Evolutionary conservation across 2,113 vertebrate species (phyloP).

Genomic region (Elanoides forficatus): DNA sequence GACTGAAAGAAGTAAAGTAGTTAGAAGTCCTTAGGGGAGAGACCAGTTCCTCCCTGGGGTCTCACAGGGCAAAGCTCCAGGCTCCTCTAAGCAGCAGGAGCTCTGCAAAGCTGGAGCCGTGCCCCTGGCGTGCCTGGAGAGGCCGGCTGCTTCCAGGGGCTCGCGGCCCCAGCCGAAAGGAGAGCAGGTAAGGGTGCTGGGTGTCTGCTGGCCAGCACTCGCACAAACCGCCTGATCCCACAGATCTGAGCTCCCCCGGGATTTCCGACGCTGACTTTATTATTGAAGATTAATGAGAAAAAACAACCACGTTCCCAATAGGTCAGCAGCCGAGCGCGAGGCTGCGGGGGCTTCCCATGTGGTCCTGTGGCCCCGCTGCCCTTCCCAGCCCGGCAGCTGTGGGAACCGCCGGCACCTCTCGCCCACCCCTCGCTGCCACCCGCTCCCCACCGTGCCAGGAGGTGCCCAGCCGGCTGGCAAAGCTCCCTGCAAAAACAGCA

Average conservation of each 20-base stretch:
- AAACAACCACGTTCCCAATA: not conserved
- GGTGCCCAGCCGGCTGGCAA: not conserved
- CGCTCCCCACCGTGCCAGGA: fast-evolving
- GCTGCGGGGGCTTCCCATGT: not conserved
- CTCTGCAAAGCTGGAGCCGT: not conserved
- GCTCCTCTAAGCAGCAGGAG: not conserved
- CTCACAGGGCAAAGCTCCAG: not conserved
- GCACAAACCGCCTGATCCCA: not conserved
- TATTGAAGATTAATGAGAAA: not conserved
- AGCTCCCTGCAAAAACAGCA: not conserved
- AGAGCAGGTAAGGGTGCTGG: not conserved
- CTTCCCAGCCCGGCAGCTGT: not conserved
- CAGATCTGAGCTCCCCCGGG: not conserved
- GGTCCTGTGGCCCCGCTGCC: fast-evolving
- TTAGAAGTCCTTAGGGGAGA: not conserved
- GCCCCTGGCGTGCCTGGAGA: fast-evolving
- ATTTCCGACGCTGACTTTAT: fast-evolving
- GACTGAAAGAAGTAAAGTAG: not conserved
- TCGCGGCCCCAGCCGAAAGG: fast-evolving
- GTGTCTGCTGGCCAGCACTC: not conserved
- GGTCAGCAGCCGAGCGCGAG: fast-evolving
- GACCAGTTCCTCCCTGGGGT: fast-evolving
- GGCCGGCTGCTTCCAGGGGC: not conserved
- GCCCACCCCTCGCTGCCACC: not conserved
- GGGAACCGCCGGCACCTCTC: fast-evolving